Conservation (phyloP, 2,797 vertebrate species). For the Neopelma chrysocephalum region DNA sequence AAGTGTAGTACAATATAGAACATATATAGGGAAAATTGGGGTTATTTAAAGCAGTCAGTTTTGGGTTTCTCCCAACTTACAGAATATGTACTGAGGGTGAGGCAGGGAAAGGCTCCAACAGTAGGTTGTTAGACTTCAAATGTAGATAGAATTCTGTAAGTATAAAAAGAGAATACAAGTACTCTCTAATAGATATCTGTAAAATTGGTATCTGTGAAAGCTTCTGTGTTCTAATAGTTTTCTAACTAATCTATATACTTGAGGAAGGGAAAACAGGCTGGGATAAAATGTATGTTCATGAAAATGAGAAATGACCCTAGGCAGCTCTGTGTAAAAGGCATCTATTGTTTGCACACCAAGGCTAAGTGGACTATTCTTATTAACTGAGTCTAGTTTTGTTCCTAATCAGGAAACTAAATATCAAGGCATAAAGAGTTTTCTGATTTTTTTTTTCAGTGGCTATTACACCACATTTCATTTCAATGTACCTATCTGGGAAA, state of each 20-base stretch:
- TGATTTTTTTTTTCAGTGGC: neutral
- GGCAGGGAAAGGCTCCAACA: neutral
- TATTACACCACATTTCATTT: neutral
- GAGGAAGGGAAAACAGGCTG: neutral
- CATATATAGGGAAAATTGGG: neutral
- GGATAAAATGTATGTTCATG: neutral
- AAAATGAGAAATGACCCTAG: neutral
- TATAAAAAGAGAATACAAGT: neutral
- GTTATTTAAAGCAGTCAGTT: neutral
- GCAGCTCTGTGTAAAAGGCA: neutral
- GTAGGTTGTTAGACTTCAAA: neutral
- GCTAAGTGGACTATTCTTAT: neutral
- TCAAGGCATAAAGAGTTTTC: neutral
- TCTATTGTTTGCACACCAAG: neutral
- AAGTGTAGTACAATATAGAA: neutral
- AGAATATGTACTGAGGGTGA: neutral
- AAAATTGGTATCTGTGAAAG: accelerated
- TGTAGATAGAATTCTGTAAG: neutral
- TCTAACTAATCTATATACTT: neutral
- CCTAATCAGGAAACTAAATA: conserved; percentile 10
- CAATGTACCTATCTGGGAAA: neutral
- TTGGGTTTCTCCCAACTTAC: neutral
- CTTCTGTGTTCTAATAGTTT: neutral
- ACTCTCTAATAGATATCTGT: neutral
- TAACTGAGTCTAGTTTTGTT: neutral